Conservation (phyloP, 1,140 invertebrate genomes). For the Drosophila santomea region DNA sequence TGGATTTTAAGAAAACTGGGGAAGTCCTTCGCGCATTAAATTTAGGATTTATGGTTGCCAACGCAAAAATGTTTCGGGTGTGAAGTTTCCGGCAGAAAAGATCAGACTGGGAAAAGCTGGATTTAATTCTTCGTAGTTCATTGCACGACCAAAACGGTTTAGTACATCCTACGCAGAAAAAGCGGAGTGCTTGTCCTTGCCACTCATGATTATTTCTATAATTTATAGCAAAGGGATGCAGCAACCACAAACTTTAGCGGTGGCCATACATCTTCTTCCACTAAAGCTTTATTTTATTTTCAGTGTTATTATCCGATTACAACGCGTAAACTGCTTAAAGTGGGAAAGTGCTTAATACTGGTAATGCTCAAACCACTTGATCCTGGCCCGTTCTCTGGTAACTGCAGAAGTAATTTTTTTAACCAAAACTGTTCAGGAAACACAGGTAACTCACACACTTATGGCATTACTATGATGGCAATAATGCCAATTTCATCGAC, state of each 20-base stretch:
- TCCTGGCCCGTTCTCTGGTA: not conserved
- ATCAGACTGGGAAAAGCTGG: not conserved
- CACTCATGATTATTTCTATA: constrained; percentile 10
- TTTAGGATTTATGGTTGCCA: constrained; percentile 66
- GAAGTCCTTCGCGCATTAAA: constrained; percentile 51
- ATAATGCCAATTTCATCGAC: constrained; percentile 25
- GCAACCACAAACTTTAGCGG: constrained; percentile 8
- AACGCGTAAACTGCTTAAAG: constrained; percentile 25
- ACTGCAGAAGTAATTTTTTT: constrained; percentile 29
- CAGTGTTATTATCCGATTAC: constrained; percentile 17
- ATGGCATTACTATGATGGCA: constrained; percentile 32
- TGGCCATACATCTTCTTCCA: constrained; percentile 9
- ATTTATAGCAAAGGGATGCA: constrained; percentile 7
- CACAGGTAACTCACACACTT: constrained; percentile 18
- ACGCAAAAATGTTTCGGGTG: constrained; percentile 37
- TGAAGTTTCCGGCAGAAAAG: not conserved
- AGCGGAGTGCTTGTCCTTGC: not conserved
- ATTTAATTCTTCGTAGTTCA: not conserved
- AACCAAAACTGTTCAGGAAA: not conserved
- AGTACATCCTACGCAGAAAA: constrained; percentile 9
- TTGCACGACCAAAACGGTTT: not conserved
- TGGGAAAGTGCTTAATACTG: not conserved
- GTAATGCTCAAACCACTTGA: constrained; percentile 22
- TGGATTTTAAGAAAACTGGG: not conserved
- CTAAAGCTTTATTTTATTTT: constrained; percentile 1